These are phyloP conservation scores for Pomatostomus ruficeps DNA, from an alignment of 2,113 vertebrate species.

Conservation along the genomic window DNA sequence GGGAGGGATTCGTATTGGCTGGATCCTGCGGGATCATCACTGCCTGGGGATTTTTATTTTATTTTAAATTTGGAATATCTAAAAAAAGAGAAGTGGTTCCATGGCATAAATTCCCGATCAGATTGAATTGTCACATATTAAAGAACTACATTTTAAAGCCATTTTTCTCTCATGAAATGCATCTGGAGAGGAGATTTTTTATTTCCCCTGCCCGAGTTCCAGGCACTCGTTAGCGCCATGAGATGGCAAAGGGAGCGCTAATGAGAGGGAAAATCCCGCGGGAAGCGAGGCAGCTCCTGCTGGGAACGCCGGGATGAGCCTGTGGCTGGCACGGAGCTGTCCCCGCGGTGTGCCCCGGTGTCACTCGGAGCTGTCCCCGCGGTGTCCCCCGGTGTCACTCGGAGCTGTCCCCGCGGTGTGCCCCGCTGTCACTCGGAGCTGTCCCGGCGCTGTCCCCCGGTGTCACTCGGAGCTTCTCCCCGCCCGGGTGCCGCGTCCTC, in stretches of 20 bases:
- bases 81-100: background rate
- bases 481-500: background rate
- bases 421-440: background rate
- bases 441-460: no score
- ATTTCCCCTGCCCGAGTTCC: background rate
- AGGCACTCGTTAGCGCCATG: background rate
- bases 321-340: background rate
- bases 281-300: background rate
- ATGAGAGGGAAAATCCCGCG: background rate
- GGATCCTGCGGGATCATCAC: background rate
- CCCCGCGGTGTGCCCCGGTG: background rate
- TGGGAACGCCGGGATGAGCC: background rate
- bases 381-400: no score
- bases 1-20: background rate
- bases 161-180: background rate
- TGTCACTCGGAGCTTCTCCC: background rate
- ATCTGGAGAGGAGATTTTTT: background rate
- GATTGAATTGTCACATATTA: background rate
- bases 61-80: background rate
- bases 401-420: fast-evolving
- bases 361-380: background rate
- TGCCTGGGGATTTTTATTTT: background rate
- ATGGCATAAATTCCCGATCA: background rate
- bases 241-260: background rate
- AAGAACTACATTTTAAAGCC: background rate